Evolutionary conservation across 2,888 invertebrate species (phyloP).

Genomic region (Ptilodon capucinus): DNA sequence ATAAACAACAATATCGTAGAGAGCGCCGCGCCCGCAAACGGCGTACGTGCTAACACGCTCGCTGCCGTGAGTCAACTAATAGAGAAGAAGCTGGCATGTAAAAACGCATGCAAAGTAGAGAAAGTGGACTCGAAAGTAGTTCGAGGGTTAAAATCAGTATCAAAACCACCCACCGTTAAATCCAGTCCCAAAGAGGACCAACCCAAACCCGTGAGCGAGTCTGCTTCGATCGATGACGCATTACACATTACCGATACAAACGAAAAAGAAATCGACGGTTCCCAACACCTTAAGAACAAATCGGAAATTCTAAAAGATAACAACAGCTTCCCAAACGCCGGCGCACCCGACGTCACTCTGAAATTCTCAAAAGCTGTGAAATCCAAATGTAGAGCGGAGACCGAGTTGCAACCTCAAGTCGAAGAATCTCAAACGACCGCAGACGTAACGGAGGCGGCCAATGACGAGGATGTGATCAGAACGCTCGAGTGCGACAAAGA

Average conservation of each 20-base stretch:
- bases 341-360: conserved; percentile 11
- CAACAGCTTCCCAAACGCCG: conserved; percentile 14
- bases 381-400: conserved; percentile 13
- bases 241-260: conserved; percentile 25
- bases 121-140: conserved; percentile 69
- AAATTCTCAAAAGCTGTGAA: conserved; percentile 15
- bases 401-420: conserved; percentile 20
- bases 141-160: conserved; percentile 68
- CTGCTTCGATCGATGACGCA: conserved; percentile 33
- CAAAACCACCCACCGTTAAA: conserved; percentile 62
- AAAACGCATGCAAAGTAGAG: conserved; percentile 67
- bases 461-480: conserved; percentile 22
- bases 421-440: conserved; percentile 27
- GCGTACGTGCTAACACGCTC: conserved; percentile 63
- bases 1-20: conserved; percentile 77
- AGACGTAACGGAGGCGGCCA: conserved; percentile 18
- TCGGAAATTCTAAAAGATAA: conserved; percentile 33
- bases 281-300: conserved; percentile 27
- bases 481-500: conserved; percentile 21
- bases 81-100: conserved; percentile 64
- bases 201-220: conserved; percentile 32
- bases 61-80: conserved; percentile 70
- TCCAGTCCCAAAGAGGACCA: conserved; percentile 48
- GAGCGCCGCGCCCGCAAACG: conserved; percentile 51
- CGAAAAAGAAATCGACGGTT: conserved; percentile 22